Base-by-base conservation (phyloP, 2,113 vertebrate genomes). In the Jaculus jaculus region DNA sequence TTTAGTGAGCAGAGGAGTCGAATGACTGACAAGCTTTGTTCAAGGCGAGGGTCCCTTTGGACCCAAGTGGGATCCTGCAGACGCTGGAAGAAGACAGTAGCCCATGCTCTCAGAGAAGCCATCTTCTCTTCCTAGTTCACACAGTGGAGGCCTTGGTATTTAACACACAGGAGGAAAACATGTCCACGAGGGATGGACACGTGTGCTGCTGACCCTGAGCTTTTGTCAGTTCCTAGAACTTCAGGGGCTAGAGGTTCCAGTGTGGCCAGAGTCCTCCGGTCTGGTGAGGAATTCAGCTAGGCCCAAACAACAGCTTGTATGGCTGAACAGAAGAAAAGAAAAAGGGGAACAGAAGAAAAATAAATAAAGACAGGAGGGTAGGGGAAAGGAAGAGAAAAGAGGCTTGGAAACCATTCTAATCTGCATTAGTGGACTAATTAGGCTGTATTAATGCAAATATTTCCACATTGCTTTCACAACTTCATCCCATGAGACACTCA, bases 121-220 rank as follows among this genome's bases (percentile, higher is more conserved):
- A 9, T 37, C 69, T 26, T 63, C 1, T 13, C 30, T 21, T 65
- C 39, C 13, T 1, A 60, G 42, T 2, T 3, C 15, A 37, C 21
- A 9, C 2, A 21, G 11, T 0, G 3, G 21, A 13, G 0, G 5
- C 32, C 37, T 13, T 37, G 0, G 2, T 72, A 7, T 9, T 39
- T 30, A 34, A 24, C 28, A 20, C 21, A 2, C 5, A 5, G 0
- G 5, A 23, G 34, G 39, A 86, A 26, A 34, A 16, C 15, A 5
- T 5, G 4, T 7, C 9, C 30, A 54, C 0, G 11, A 9, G 4
- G 10, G 34, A 47, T 42, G 5, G 16, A 24, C 32, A 10, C 15
- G 5, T 24, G 2, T 24, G 30, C 54, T 39, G 2, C 23, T 10
- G 13, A 9, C 9, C 18, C 42, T 21, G 7, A 17, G 34, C 63